phyloP scores from a whole-genome alignment of 92 coral and sea anemone genomes.

The Palythoa caribaeorum region DNA sequence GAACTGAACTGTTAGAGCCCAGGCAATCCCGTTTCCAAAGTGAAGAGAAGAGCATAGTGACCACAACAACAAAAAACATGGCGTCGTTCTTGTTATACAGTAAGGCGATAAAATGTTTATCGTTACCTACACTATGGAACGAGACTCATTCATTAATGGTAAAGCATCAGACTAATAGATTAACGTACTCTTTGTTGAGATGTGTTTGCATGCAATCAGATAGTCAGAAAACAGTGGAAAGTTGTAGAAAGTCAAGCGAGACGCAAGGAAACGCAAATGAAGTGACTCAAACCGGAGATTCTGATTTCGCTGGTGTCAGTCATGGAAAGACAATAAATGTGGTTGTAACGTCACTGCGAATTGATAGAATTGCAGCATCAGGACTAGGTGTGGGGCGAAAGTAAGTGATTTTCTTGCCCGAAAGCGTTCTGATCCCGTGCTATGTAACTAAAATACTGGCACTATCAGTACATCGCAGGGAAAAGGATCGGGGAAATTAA shows the following conservation, averaged over 20 bases:
- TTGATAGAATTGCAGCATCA: conserved; percentile 79
- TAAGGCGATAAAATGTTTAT: background rate
- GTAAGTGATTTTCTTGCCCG: conserved; percentile 12
- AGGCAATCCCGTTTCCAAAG: no score
- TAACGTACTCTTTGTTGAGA: background rate
- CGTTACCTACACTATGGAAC: background rate
- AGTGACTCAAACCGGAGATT: background rate
- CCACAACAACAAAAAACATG: conserved; percentile 27
- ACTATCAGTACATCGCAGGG: no score
- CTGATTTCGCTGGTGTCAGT: background rate
- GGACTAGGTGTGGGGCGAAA: conserved; percentile 76
- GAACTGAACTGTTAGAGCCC: no score
- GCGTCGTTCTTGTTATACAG: conserved; percentile 6
- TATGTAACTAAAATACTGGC: no score
- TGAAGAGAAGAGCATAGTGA: background rate
- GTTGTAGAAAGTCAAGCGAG: no score
- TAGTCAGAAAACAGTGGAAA: background rate
- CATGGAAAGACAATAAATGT: conserved; percentile 63
- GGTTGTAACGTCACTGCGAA: conserved; percentile 75
- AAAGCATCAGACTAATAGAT: background rate
- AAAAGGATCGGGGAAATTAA: no score
- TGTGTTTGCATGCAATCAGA: background rate
- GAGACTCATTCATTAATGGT: background rate
- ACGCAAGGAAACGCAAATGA: background rate
- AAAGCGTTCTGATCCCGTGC: background rate